phyloP scores from a whole-genome alignment of 2,888 invertebrate species.

The Ypsolopha sequella region DNA sequence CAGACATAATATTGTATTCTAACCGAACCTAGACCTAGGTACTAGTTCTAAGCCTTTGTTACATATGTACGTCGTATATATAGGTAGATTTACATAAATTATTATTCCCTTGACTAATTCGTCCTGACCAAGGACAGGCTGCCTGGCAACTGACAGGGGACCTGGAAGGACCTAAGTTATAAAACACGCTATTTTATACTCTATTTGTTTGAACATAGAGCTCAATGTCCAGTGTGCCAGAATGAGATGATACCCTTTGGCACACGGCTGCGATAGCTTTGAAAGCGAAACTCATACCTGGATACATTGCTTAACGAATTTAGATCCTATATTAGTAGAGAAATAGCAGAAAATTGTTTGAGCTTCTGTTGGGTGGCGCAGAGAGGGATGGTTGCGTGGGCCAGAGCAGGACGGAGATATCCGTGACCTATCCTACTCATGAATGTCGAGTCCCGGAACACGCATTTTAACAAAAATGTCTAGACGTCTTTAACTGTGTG shows the following conservation, averaged over 20 bases:
- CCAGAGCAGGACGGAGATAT: slow-evolving; percentile 40
- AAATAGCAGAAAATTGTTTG: slow-evolving; percentile 25
- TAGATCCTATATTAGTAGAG: background rate
- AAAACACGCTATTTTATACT: slow-evolving; percentile 8
- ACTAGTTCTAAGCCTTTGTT: background rate
- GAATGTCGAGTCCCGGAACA: slow-evolving; percentile 68
- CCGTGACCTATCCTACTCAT: slow-evolving; percentile 71
- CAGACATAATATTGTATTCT: too few relatives aligned
- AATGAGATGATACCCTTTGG: slow-evolving; percentile 27
- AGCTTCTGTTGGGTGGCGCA: slow-evolving; percentile 14
- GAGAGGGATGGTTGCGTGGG: slow-evolving; percentile 24
- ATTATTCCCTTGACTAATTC: slow-evolving; percentile 67
- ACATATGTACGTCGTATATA: slow-evolving; percentile 10
- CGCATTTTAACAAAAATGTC: slow-evolving; percentile 61
- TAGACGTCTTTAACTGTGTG: slow-evolving; percentile 36
- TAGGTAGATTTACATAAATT: slow-evolving; percentile 62
- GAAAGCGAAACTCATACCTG: slow-evolving; percentile 69
- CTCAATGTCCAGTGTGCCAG: background rate
- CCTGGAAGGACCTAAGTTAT: slow-evolving; percentile 41
- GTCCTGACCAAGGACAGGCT: slow-evolving; percentile 59
- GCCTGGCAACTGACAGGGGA: slow-evolving; percentile 33
- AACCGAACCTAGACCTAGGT: too few relatives aligned
- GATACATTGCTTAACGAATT: background rate
- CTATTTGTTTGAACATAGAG: background rate
- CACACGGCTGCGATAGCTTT: slow-evolving; percentile 29